These are phyloP conservation scores for Lumbricus terrestris DNA, from an alignment of 2,888 invertebrate genomes.

Conservation along the genomic window DNA sequence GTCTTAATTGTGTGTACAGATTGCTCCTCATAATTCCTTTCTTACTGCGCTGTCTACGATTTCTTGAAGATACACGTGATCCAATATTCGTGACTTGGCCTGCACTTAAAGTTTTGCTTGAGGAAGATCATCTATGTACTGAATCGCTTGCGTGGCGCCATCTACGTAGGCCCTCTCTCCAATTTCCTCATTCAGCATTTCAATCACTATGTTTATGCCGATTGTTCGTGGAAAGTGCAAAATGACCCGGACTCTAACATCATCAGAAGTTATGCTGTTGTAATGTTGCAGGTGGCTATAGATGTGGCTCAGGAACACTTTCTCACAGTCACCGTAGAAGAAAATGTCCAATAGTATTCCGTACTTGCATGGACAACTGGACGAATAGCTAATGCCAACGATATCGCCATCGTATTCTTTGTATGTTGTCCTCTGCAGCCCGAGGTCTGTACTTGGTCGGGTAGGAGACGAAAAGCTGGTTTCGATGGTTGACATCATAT, in stretches of 20 bases:
- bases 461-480: not conserved
- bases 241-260: not conserved
- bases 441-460: no score
- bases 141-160: not conserved
- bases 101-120: not conserved
- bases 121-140: not conserved
- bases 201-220: not conserved
- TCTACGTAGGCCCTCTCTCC: not conserved
- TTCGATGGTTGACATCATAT: no score
- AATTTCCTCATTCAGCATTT: not conserved
- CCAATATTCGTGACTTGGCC: no score
- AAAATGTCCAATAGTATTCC: not conserved
- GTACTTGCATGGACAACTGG: not conserved
- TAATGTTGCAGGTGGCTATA: not conserved
- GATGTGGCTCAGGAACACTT: not conserved
- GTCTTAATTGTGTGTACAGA: no score
- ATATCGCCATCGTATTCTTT: not conserved
- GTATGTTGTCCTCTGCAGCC: no score
- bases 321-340: not conserved
- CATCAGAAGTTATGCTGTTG: not conserved
- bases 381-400: not conserved
- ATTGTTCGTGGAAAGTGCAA: not conserved
- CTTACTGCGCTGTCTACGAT: no score
- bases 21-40: no score
- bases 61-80: no score